phyloP scores from a whole-genome alignment of 2,113 vertebrate species.

The Picathartes gymnocephalus region DNA sequence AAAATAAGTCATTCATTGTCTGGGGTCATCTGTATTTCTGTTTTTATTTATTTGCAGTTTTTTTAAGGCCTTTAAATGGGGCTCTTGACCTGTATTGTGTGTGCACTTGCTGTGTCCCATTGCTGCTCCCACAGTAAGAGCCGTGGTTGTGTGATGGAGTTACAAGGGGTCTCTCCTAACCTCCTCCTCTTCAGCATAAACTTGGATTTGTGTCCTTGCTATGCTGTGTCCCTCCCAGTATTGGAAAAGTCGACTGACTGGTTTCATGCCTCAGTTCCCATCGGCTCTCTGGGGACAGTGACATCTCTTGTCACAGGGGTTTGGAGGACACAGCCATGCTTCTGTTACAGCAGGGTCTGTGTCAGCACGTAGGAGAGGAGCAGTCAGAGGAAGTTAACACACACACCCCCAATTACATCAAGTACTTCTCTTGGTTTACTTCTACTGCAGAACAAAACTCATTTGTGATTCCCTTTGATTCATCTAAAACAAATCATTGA shows the following conservation, averaged over 20 bases:
- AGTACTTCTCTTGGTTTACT: neutral
- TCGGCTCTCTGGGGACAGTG: neutral
- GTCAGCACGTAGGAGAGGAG: neutral
- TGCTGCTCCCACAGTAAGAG: neutral
- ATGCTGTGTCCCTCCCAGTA: neutral
- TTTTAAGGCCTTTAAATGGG: neutral
- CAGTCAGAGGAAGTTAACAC: neutral
- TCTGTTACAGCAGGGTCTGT: neutral
- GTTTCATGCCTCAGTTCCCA: neutral
- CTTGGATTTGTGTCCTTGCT: neutral
- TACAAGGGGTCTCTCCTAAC: neutral
- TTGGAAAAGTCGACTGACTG: neutral
- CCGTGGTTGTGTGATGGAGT: neutral
- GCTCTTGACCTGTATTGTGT: neutral
- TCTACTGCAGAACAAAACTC: neutral
- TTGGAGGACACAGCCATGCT: neutral
- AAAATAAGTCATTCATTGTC: neutral
- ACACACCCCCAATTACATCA: neutral
- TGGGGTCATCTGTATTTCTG: neutral
- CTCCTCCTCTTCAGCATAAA: neutral
- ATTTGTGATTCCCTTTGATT: constrained; percentile 22
- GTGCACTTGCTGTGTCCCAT: neutral
- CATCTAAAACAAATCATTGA: constrained; percentile 46
- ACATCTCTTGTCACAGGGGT: neutral
- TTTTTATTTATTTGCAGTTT: neutral